Base-by-base conservation (phyloP, 2,113 vertebrate genomes). In the Willisornis vidua region DNA sequence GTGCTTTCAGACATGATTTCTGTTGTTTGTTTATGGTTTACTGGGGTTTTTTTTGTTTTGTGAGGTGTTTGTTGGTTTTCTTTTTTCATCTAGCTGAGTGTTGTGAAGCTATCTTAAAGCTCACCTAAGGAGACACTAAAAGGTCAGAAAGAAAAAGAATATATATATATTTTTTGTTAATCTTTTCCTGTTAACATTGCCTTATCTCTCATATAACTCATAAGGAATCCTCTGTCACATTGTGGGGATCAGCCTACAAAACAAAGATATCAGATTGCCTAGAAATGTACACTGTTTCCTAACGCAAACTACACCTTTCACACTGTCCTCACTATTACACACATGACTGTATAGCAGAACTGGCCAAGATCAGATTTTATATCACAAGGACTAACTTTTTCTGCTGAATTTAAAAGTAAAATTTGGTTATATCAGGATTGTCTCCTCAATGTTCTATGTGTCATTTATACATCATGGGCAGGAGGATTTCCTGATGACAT, bases 31-130 rank as follows among this genome's bases (percentile, higher is more conserved):
- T 59, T 76, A 6, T 57, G 41, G 3, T 37, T 84, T 89, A 7
- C 5, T 8, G 8, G 0, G 0, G 5, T 17, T 63, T 1, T 19
- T 51, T 67, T 41, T 33, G 1, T 37, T 67, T 43, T 29, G 22
- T 41, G 24, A 8, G 3, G 6, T 22, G 3, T 7, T 65, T 45
- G 19, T 2, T 4, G 8, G 4, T 24, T 49, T 2, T 4, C 29
- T 37, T 62, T 35, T 86, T 63, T 3, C 14, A 55, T 13, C 17
- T 75, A 43, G 3, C 2, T 48, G 37, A 54, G 13, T 37, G 24
- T 33, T 22, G 13, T 33, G 54, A 66, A 75, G 4, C 33, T 77
- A 6, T 37, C 14, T 51, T 52, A 49, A 73, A 77, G 19, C 54
- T 70, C n/a, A 73, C 28, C 3, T 78, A 63, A 71, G 25, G 6